A percentile compares a stretch with the other conserved stretches of the same genome.
Evolutionary conservation across 2,113 vertebrate species (phyloP).

Genomic region (Oophaga pumilio): DNA sequence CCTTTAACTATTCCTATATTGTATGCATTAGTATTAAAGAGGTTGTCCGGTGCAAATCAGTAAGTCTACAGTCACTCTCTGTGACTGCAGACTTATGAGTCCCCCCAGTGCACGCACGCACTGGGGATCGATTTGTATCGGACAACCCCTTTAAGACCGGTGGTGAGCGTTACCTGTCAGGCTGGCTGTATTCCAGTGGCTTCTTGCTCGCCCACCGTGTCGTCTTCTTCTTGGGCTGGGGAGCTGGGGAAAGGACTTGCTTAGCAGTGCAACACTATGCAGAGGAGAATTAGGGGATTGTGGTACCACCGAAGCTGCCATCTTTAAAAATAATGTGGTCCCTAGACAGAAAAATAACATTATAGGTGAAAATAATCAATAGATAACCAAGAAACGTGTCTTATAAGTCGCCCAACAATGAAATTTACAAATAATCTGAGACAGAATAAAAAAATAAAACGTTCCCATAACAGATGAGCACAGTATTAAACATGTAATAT

Average conservation of each 20-base stretch:
- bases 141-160: neutral
- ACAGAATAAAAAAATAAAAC: neutral
- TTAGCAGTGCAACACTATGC: slow-evolving; percentile 33
- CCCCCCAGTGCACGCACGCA: too few relatives aligned
- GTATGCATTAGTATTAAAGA: too few relatives aligned
- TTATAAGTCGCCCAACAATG: neutral
- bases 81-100: too few relatives aligned
- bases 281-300: slow-evolving; percentile 29
- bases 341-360: slow-evolving; percentile 10
- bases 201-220: slow-evolving; percentile 38
- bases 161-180: slow-evolving; percentile 24
- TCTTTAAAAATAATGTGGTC: neutral
- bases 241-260: slow-evolving; percentile 52
- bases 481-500: too few relatives aligned
- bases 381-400: too few relatives aligned
- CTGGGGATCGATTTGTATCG: too few relatives aligned
- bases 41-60: too few relatives aligned
- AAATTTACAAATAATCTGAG: neutral
- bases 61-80: too few relatives aligned
- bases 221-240: slow-evolving; percentile 44
- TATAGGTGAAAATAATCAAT: too few relatives aligned
- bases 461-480: too few relatives aligned
- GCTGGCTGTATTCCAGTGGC: slow-evolving; percentile 53
- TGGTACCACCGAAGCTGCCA: slow-evolving; percentile 31
- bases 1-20: too few relatives aligned